phyloP scores from a whole-genome alignment of 2,113 vertebrate species.

The Ptyas mucosa region DNA sequence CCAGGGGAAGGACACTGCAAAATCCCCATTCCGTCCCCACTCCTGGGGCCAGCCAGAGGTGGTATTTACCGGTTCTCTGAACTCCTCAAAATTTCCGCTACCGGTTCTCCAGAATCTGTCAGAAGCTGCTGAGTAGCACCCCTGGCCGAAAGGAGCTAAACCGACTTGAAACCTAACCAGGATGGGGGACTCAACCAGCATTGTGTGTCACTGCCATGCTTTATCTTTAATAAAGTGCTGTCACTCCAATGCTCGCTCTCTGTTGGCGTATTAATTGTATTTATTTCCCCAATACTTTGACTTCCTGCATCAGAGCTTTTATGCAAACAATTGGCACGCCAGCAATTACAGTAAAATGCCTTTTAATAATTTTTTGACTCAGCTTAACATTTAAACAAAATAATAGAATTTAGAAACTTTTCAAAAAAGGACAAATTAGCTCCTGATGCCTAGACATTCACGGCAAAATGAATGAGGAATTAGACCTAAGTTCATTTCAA shows the following conservation, averaged over 20 bases:
- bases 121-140: too few relatives aligned
- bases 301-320: neutral
- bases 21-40: too few relatives aligned
- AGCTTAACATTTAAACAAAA: constrained; percentile 28
- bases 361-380: neutral
- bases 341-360: neutral
- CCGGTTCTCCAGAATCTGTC: too few relatives aligned
- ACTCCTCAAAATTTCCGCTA: too few relatives aligned
- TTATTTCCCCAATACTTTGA: neutral
- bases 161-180: too few relatives aligned
- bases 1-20: too few relatives aligned
- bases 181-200: too few relatives aligned
- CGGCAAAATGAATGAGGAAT: neutral
- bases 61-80: too few relatives aligned
- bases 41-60: too few relatives aligned
- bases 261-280: neutral
- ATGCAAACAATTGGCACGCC: neutral
- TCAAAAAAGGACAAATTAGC: constrained; percentile 19
- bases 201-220: too few relatives aligned
- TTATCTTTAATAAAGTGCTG: too few relatives aligned
- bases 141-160: too few relatives aligned
- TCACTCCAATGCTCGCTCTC: neutral
- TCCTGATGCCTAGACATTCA: neutral
- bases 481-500: neutral
- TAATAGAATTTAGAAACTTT: neutral